A percentile compares a stretch with the other conserved stretches of the same genome.
phyloP scores from a whole-genome alignment of 2,888 invertebrate species.

The Drosophila lacicola region DNA sequence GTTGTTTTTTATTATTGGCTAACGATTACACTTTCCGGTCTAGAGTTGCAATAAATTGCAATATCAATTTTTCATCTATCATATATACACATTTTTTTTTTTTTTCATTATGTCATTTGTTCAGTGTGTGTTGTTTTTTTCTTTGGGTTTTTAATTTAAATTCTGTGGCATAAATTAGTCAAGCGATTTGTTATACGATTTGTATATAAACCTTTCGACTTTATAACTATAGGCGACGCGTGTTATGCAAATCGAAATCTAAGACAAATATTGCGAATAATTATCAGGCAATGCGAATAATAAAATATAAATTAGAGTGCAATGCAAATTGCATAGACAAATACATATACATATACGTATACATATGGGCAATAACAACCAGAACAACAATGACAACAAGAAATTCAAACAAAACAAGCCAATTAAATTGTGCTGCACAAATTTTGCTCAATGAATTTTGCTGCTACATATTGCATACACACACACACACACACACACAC shows the following conservation, averaged over 20 bases:
- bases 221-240: constrained; percentile 52
- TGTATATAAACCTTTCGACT: constrained; percentile 61
- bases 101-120: constrained; percentile 29
- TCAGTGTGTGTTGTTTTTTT: constrained; percentile 5
- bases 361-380: constrained; percentile 17
- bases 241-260: constrained; percentile 64
- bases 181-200: constrained; percentile 43
- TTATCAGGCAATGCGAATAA: constrained; percentile 65
- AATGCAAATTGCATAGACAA: constrained; percentile 63
- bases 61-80: constrained; percentile 48
- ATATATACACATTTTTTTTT: constrained; percentile 1
- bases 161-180: constrained; percentile 55
- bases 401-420: constrained; percentile 45
- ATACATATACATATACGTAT: not conserved
- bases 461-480: not conserved
- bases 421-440: constrained; percentile 42
- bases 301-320: constrained; percentile 68
- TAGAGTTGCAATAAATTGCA: constrained; percentile 49
- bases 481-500: constrained; percentile 30
- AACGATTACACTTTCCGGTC: constrained; percentile 70
- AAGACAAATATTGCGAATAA: constrained; percentile 74
- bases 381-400: constrained; percentile 18
- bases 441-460: constrained; percentile 66
- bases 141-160: constrained; percentile 26
- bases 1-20: constrained; percentile 32